phyloP scores from a whole-genome alignment of 2,113 vertebrate species.

The Apeltes quadracus region DNA sequence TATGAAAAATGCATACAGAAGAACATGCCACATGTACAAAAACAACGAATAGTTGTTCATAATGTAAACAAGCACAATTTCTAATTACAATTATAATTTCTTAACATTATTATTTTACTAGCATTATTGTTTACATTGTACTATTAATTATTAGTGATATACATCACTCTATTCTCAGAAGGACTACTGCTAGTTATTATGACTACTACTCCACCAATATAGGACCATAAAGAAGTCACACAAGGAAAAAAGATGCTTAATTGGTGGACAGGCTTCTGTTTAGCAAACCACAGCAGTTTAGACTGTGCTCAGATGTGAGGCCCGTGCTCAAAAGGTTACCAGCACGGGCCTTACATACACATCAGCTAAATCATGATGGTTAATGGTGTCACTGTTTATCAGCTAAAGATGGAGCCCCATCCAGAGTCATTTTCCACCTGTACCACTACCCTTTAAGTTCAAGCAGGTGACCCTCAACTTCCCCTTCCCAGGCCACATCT shows the following conservation, averaged over 20 bases:
- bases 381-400: slow-evolving; percentile 25
- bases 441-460: not conserved
- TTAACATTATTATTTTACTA: not conserved
- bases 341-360: slow-evolving; percentile 1
- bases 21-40: too few relatives aligned
- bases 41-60: not conserved
- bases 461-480: too few relatives aligned
- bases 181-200: not conserved
- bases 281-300: slow-evolving; percentile 8
- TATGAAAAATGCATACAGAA: slow-evolving; percentile 7
- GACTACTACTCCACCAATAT: not conserved
- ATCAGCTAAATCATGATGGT: slow-evolving; percentile 6
- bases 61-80: not conserved
- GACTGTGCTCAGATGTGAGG: not conserved
- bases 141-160: not conserved
- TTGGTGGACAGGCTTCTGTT: not conserved
- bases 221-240: slow-evolving; percentile 3
- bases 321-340: slow-evolving; percentile 14
- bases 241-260: not conserved
- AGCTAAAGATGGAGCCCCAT: not conserved
- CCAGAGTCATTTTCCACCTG: not conserved
- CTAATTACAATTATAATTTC: not conserved
- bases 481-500: too few relatives aligned
- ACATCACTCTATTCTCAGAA: not conserved
- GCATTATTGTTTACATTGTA: not conserved